Base-by-base conservation (phyloP, 2,888 invertebrate genomes). In the Hypena proboscidalis region DNA sequence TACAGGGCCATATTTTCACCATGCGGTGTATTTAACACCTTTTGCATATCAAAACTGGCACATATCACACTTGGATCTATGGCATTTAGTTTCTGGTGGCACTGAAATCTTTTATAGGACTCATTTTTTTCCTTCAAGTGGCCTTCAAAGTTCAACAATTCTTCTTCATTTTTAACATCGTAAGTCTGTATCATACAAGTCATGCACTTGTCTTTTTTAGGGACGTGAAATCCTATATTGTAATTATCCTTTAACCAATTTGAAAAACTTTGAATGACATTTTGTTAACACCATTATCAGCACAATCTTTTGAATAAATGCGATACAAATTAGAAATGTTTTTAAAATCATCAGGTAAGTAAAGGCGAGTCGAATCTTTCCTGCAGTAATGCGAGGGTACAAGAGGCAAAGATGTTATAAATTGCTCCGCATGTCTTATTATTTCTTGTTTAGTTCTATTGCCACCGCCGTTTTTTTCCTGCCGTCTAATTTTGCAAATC, bases 381-480 rank as follows among this genome's bases (percentile, higher is more conserved):
- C 49, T 39, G 42, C 49, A 50, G 13, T 47, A 54, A 21, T 56
- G 51, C 3, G 45, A 56, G 6, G 55, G 51, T 14, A 56, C 10
- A 15, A 42, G 31, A 11, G 54, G 54, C 32, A 54, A 39, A 1
- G 11, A 21, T 29, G 36, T 42, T 7, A 55, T 43, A 25, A 29
- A 50, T 2, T 15, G 20, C 32, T 20, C 21, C 10, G 26, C 43
- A 20, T 30, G 15, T 11, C 29, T 25, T 9, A 13, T 47, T 5
- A 42, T 26, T 15, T 14, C 34, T 7, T 39, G 10, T 6, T 17
- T 4, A 7, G 52, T 57, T 44, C 44, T 57, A 13, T 53, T 53
- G 5, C 10, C 0, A 3, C 45, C 43, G 8, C 35, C 32, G 21
- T 8, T 6, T 44, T 49, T 13, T 52, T 51, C 10, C 51, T 25